phyloP scores from a whole-genome alignment of 2,113 vertebrate species.

The Ifrita kowaldi region DNA sequence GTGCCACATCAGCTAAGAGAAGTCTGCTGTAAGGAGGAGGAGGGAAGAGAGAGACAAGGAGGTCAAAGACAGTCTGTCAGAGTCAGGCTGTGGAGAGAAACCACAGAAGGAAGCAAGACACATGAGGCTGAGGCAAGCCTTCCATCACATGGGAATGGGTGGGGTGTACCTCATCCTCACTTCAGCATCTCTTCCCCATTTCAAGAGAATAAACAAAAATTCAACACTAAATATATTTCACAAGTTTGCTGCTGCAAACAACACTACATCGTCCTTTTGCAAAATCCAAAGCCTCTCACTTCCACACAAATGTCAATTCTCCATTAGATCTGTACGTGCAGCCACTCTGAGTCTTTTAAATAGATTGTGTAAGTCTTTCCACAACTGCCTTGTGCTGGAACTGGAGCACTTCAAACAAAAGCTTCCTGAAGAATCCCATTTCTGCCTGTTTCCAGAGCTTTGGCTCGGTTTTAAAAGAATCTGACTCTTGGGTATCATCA shows the following conservation, averaged over 20 bases:
- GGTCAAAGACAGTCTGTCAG: background rate
- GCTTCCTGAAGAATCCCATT: background rate
- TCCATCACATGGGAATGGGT: background rate
- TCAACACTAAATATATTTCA: background rate
- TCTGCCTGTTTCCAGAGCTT: background rate
- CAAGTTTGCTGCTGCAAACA: background rate
- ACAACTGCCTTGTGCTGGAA: background rate
- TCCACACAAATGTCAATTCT: background rate
- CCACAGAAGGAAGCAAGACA: background rate
- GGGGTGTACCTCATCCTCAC: background rate
- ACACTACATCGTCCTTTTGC: accelerated
- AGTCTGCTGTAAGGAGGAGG: background rate
- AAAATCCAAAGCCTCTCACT: background rate
- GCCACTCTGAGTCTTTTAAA: background rate
- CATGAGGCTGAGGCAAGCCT: background rate
- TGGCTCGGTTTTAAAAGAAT: background rate
- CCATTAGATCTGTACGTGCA: background rate
- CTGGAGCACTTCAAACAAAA: background rate
- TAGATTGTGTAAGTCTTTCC: background rate
- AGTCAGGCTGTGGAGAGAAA: background rate
- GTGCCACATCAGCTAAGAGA: background rate
- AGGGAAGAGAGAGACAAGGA: background rate
- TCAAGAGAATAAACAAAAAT: background rate
- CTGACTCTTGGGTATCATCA: background rate
- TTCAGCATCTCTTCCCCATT: background rate